Percentiles rank a stretch among this genome's conserved stretches.
Conservation (phyloP, 2,888 invertebrate genomes). For the Pandemis corylana region DNA sequence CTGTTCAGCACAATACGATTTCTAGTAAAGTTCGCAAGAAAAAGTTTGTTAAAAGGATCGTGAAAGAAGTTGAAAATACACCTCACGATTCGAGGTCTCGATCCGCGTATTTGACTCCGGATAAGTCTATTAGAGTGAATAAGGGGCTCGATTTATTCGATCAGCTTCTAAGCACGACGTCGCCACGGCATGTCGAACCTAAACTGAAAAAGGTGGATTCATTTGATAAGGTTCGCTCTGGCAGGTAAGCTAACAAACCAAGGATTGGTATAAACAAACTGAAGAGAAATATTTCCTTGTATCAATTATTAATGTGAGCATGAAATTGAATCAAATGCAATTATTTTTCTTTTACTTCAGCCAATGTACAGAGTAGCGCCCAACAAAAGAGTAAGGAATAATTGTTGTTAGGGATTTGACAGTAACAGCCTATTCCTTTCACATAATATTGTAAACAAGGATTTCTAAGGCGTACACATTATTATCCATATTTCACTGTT, state of each 20-base stretch:
- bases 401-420: too few species aligned
- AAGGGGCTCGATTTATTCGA: conserved; percentile 74
- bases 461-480: too few species aligned
- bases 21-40: conserved; percentile 71
- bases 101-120: conserved; percentile 71
- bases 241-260: conserved; percentile 52
- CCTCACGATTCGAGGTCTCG: conserved; percentile 52
- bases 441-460: too few species aligned
- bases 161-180: conserved; percentile 67
- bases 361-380: too few species aligned
- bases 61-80: conserved; percentile 62
- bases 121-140: conserved; percentile 76
- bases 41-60: conserved; percentile 73
- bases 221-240: conserved; percentile 47
- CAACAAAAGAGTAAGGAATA: too few species aligned
- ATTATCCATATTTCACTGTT: too few species aligned
- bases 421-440: too few species aligned
- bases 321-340: too few species aligned
- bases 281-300: too few species aligned
- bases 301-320: too few species aligned
- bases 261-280: neutral
- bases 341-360: too few species aligned
- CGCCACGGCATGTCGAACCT: conserved; percentile 43
- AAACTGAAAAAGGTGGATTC: conserved; percentile 44
- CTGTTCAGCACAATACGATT: conserved; percentile 56